These are phyloP conservation scores for Macrobrachium nipponense DNA, from an alignment of 1,140 invertebrate genomes.

Conservation along the genomic window DNA sequence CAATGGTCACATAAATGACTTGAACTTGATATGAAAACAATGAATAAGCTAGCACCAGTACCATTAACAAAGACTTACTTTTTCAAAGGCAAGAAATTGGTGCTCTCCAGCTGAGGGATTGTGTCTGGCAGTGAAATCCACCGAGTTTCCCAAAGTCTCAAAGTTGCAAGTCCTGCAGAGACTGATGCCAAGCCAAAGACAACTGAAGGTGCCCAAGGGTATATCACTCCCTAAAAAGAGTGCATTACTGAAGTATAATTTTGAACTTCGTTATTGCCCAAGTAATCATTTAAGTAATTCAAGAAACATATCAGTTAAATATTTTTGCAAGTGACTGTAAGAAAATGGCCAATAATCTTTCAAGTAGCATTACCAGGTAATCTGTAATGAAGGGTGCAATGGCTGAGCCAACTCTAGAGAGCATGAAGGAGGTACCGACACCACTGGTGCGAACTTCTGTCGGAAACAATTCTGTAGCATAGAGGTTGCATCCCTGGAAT, in stretches of 20 bases:
- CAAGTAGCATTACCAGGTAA: background rate
- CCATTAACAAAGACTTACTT: background rate
- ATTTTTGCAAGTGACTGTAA: background rate
- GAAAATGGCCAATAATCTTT: background rate
- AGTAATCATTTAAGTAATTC: background rate
- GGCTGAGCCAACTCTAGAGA: background rate
- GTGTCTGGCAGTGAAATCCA: slow-evolving; percentile 66
- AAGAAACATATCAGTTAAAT: background rate
- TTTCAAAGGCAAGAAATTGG: background rate
- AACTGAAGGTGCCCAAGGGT: slow-evolving; percentile 45
- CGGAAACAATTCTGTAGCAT: background rate
- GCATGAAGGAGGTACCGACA: background rate
- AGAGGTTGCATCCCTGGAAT: background rate
- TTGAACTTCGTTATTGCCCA: background rate
- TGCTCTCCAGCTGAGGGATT: slow-evolving; percentile 66
- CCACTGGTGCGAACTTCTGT: background rate
- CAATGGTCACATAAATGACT: too few relatives aligned
- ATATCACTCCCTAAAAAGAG: slow-evolving; percentile 65
- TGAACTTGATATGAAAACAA: too few relatives aligned
- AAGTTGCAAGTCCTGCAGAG: slow-evolving; percentile 43
- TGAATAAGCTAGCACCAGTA: too few relatives aligned
- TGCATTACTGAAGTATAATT: background rate
- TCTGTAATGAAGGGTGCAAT: slow-evolving; percentile 15
- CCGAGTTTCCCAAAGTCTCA: slow-evolving; percentile 57
- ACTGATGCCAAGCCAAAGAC: slow-evolving; percentile 51